phyloP scores from a whole-genome alignment of 1,140 invertebrate genomes.

The Diorhabda sublineata region DNA sequence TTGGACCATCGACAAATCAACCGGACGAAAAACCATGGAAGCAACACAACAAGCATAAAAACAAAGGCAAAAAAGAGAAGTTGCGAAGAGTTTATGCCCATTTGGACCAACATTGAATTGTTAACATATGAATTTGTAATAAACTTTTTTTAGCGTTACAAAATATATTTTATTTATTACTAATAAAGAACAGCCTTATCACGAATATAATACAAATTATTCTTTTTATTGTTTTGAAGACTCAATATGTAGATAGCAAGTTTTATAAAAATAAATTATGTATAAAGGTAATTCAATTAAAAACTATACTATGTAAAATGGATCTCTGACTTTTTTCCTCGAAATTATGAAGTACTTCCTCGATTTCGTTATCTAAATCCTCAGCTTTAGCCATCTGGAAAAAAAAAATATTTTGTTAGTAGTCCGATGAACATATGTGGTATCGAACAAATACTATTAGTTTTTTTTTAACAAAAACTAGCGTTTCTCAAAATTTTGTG shows the following conservation, averaged over 20 bases:
- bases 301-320: constrained; percentile 89
- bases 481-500: too few species aligned
- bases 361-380: constrained; percentile 97
- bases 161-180: constrained; percentile 4
- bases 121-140: too few species aligned
- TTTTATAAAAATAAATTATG: background rate
- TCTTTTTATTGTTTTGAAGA: background rate
- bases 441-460: too few species aligned
- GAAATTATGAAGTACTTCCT: constrained; percentile 94
- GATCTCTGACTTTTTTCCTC: constrained; percentile 83
- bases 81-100: constrained; percentile 73
- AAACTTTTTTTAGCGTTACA: constrained; percentile 2
- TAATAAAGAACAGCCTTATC: background rate
- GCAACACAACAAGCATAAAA: constrained; percentile 68
- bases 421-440: too few species aligned
- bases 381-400: constrained; percentile 82
- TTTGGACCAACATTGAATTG: constrained; percentile 66
- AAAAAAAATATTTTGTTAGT: constrained; percentile 22
- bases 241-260: background rate
- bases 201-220: background rate
- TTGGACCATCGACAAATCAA: background rate
- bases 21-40: constrained; percentile 75
- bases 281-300: constrained; percentile 62
- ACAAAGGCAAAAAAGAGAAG: constrained; percentile 84
- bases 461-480: too few species aligned